A percentile compares a stretch with the other conserved stretches of the same genome.
phyloP scores from a whole-genome alignment of 2,113 vertebrate species.

The Myotis brandtii region DNA sequence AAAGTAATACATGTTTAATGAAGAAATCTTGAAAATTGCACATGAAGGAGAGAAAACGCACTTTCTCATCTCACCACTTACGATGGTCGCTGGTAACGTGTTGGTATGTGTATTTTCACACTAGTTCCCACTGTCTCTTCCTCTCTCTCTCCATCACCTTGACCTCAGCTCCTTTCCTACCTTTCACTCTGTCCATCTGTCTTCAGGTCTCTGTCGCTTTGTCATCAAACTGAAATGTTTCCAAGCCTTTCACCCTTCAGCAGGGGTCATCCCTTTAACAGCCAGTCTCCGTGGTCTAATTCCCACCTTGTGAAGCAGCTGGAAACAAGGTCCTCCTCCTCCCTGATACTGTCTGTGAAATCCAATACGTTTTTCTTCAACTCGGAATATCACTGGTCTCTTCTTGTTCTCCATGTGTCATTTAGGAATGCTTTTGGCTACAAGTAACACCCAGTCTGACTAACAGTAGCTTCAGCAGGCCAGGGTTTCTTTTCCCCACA shows the following conservation, averaged over 20 bases:
- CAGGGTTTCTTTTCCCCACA: background rate
- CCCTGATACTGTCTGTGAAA: background rate
- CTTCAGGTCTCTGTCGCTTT: background rate
- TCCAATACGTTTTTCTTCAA: background rate
- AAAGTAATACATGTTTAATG: background rate
- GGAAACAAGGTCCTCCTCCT: background rate
- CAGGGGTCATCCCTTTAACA: background rate
- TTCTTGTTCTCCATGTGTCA: background rate
- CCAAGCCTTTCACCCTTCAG: background rate
- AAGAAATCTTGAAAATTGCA: background rate
- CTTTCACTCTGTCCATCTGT: background rate
- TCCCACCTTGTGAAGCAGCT: background rate
- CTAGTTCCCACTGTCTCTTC: background rate
- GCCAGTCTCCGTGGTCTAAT: background rate
- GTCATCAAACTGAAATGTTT: background rate
- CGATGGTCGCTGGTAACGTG: rapidly evolving
- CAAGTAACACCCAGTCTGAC: background rate
- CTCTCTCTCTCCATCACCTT: background rate
- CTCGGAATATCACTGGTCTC: background rate
- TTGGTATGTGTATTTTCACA: background rate
- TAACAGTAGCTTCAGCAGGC: background rate
- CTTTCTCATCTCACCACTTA: background rate
- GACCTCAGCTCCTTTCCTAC: background rate
- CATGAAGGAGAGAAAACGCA: background rate
- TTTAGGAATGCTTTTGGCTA: background rate